A percentile compares a stretch with the other conserved stretches of the same genome.
Evolutionary conservation across 2,797 vertebrate genomes (phyloP).

Genomic region (Mycteria americana): DNA sequence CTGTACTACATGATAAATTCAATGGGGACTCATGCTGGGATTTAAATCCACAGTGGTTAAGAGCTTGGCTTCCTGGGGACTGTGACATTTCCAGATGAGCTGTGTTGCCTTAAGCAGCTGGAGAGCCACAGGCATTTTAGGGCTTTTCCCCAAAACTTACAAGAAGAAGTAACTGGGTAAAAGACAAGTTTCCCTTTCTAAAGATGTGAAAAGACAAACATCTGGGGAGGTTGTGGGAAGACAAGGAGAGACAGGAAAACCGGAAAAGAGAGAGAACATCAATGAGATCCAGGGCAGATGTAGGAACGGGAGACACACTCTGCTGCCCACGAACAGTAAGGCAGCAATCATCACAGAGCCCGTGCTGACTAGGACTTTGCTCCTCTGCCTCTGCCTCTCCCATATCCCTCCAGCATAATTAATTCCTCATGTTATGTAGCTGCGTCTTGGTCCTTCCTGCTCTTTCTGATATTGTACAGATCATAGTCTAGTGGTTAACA

Average conservation of each 20-base stretch:
- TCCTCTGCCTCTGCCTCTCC: not conserved
- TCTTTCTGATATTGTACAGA: conserved; percentile 1
- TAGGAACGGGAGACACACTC: not conserved
- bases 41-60: not conserved
- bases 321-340: not conserved
- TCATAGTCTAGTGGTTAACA: conserved; percentile 11
- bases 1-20: not conserved
- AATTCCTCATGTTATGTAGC: not conserved
- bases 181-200: not conserved
- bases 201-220: not conserved
- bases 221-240: not conserved
- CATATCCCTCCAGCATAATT: not conserved
- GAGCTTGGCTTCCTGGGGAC: not conserved
- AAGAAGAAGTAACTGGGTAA: not conserved
- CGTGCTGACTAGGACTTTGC: not conserved
- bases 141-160: not conserved
- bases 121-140: not conserved
- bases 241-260: not conserved
- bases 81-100: not conserved
- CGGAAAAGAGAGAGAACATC: not conserved
- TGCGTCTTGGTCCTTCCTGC: not conserved
- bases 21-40: not conserved
- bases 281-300: not conserved
- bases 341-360: not conserved
- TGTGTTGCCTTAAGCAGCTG: not conserved